These are phyloP conservation scores for Paragorgia papillata DNA, from an alignment of 92 coral and sea anemone genomes.

Conservation along the genomic window DNA sequence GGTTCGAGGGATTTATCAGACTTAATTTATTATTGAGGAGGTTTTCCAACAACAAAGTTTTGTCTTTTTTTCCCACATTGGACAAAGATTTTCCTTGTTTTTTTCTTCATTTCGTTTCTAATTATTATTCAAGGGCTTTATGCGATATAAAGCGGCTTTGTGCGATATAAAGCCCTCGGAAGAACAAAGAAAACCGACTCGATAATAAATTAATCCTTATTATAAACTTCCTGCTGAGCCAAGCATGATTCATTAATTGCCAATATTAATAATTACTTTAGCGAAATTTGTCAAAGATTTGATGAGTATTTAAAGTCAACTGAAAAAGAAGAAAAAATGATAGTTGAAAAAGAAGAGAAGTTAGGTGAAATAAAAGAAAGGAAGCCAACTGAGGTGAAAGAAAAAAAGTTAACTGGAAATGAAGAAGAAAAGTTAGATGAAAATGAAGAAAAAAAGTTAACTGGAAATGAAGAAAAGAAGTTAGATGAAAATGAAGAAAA, in stretches of 20 bases:
- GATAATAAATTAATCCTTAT: neutral
- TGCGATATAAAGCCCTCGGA: no score
- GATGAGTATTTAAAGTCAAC: no score
- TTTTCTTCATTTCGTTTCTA: neutral
- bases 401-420: no score
- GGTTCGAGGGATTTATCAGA: no score
- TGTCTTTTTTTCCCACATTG: no score
- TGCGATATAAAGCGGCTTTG: no score
- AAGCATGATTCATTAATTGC: neutral
- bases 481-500: neutral
- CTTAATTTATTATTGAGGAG: no score
- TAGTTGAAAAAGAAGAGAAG: slow-evolving; percentile 57
- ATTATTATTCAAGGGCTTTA: no score
- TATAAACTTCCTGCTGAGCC: no score
- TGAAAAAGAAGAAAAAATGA: slow-evolving; percentile 61
- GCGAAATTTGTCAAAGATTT: slow-evolving; percentile 86
- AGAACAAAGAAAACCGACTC: no score
- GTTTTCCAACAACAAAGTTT: no score
- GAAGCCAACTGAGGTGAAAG: neutral
- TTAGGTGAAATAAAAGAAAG: slow-evolving; percentile 52
- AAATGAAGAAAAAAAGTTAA: neutral
- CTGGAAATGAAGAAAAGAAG: neutral
- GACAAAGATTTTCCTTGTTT: no score
- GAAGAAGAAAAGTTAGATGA: neutral
- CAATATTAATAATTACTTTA: slow-evolving; percentile 6